phyloP scores from a whole-genome alignment of 2,888 invertebrate species.

The Patella pellucida region DNA sequence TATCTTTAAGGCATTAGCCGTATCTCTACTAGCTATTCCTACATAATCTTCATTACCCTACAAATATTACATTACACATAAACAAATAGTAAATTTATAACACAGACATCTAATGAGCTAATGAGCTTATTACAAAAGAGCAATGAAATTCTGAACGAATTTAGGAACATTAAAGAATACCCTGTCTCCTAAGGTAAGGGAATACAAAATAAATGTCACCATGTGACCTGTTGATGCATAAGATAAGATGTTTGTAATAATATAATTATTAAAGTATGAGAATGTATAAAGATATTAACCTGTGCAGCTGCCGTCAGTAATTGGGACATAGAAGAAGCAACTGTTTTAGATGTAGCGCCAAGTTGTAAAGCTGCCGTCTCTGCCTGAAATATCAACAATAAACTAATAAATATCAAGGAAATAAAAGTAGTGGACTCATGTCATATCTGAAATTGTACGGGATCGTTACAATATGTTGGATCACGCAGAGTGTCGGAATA shows the following conservation, averaged over 20 bases:
- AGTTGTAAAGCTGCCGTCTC: slow-evolving; percentile 77
- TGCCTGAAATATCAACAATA: slow-evolving; percentile 62
- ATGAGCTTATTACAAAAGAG: neutral
- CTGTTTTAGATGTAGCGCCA: slow-evolving; percentile 79
- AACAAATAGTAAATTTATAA: neutral
- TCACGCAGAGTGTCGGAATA: too few species aligned
- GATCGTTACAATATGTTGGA: too few species aligned
- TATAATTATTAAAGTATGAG: neutral
- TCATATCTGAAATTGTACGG: too few species aligned
- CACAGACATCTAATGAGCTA: neutral
- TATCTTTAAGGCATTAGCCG: slow-evolving; percentile 80
- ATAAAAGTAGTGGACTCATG: too few species aligned
- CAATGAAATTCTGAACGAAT: neutral
- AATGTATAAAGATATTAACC: slow-evolving; percentile 48
- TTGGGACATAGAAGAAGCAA: slow-evolving; percentile 87
- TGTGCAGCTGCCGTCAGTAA: slow-evolving; percentile 87
- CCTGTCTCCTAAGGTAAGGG: neutral
- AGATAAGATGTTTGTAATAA: too few species aligned
- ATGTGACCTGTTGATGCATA: too few species aligned
- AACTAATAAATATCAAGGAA: neutral
- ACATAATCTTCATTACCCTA: slow-evolving; percentile 84
- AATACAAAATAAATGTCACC: slow-evolving; percentile 4
- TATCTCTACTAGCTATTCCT: slow-evolving; percentile 85
- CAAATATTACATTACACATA: neutral
- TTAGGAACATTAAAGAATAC: neutral